phyloP scores from a whole-genome alignment of 2,888 invertebrate genomes.

The Trilocha varians region DNA sequence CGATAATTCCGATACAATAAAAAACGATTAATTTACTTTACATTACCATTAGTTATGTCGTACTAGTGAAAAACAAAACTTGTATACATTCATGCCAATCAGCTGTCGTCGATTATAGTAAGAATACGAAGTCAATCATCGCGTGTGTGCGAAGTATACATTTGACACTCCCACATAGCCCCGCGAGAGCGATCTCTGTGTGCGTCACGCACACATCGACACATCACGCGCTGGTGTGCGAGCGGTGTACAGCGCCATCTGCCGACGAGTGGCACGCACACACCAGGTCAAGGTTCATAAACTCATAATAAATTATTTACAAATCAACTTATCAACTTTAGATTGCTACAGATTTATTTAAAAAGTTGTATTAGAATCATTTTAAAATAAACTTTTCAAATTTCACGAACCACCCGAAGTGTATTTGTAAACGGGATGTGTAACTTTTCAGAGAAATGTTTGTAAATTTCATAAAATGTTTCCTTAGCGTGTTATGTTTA shows the following conservation, averaged over 20 bases:
- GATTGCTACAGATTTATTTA: conserved; percentile 14
- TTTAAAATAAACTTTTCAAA: conserved; percentile 5
- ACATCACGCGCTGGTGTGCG: conserved; percentile 29
- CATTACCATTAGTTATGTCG: background rate
- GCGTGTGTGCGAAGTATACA: conserved; percentile 32
- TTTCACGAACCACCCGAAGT: conserved; percentile 14
- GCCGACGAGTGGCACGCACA: conserved; percentile 36
- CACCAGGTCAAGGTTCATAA: conserved; percentile 62
- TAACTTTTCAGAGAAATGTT: conserved; percentile 36
- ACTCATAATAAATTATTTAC: conserved; percentile 57
- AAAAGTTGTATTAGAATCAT: conserved; percentile 7
- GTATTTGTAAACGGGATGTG: conserved; percentile 17
- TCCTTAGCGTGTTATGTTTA: conserved; percentile 43
- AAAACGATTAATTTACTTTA: conserved; percentile 1
- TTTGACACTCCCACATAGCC: conserved; percentile 36
- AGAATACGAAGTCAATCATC: conserved; percentile 32
- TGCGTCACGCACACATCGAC: conserved; percentile 40
- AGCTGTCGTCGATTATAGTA: conserved; percentile 36
- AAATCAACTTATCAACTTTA: conserved; percentile 42
- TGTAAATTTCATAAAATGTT: conserved; percentile 58
- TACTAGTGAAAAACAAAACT: conserved; percentile 3
- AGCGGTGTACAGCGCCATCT: conserved; percentile 49
- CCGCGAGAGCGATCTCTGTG: conserved; percentile 24
- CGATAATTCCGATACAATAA: too few species aligned
- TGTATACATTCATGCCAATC: conserved; percentile 35